Base-by-base conservation (phyloP, 2,888 invertebrate genomes). In the Zaprionus bogoriensis region DNA sequence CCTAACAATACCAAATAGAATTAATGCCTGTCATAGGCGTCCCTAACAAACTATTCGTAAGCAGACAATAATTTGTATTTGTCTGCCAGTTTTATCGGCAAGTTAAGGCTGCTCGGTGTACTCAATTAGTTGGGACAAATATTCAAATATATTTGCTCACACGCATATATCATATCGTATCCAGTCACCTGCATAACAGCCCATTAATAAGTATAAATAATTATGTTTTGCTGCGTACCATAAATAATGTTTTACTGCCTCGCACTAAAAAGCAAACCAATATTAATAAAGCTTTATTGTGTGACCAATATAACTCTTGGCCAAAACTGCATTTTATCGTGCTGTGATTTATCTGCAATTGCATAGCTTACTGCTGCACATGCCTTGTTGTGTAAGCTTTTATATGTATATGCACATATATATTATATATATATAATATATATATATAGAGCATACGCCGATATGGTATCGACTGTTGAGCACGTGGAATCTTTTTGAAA, bases 401-500 rank as follows among this genome's bases (percentile, higher is more conserved):
- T 41, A 14, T 17, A 10, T 12, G 19, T 3, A 10, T 30, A 10
- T 30, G 36, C 25, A 23, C 41, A 14, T 36, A 14, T 20, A 28
- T 10, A 12, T 10, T 52, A 36, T 20, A 42, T 67, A 57, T 52
- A 61, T 67, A 57, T 52, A 61, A 10, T 30, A 38, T 32, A 23
- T 47, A 14, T 36, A 14, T 20, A 28, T 10, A 12, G 10, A 48
- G 17, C 19, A 42, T 67, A 57, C 50, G 59, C 44, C 54, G 32
- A 57, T 60, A 44, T 65, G 68, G 57, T 62, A 64, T 60, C 72
- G 59, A 64, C 60, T 63, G 67, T 69, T 62, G 74, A 70, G 59
- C 67, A 63, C 60, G 41, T 42, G 63, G 74, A 78, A 78, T 76
- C 68, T 68, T 78, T 84, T 74, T 69, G 69, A 71, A 62, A 66